Evolutionary conservation across 2,113 vertebrate genomes (phyloP).

Genomic region (Macroglossus sobrinus): DNA sequence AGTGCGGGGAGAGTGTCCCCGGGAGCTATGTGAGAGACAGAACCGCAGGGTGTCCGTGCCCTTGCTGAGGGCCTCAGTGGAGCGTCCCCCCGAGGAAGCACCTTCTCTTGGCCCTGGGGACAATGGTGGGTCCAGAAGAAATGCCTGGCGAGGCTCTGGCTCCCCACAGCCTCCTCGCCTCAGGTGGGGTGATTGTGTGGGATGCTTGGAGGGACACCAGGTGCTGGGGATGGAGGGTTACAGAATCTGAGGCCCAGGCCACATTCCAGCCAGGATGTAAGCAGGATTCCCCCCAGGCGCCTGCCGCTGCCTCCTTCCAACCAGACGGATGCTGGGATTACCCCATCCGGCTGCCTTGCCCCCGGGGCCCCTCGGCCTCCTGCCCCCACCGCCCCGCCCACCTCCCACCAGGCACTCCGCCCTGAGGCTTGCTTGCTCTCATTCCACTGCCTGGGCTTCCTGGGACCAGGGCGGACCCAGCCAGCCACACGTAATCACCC

Average conservation of each 20-base stretch:
- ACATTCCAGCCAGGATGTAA: constrained; percentile 37
- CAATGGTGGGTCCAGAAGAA: neutral
- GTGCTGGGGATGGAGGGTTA: neutral
- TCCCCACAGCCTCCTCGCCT: neutral
- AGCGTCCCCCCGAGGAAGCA: neutral
- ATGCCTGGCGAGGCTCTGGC: neutral
- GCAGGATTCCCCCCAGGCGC: constrained; percentile 19
- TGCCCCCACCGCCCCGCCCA: neutral
- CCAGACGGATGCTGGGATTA: constrained; percentile 41
- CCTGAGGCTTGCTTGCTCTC: neutral
- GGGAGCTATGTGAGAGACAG: neutral
- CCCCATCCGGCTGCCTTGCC: constrained; percentile 21
- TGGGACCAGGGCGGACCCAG: neutral
- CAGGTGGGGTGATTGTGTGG: neutral
- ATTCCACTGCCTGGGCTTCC: neutral
- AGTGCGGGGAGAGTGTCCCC: fast-evolving
- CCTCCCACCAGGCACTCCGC: neutral
- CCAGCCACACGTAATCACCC: neutral
- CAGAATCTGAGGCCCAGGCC: neutral
- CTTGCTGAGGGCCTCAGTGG: neutral
- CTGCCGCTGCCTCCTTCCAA: neutral
- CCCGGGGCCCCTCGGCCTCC: neutral
- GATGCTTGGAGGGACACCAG: neutral
- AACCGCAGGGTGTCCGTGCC: neutral
- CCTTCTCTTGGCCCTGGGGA: neutral